Evolutionary conservation across 1,140 invertebrate species (phyloP), one percentile per base, ranked within the genome.

Genomic region (Drosophila lowei): DNA sequence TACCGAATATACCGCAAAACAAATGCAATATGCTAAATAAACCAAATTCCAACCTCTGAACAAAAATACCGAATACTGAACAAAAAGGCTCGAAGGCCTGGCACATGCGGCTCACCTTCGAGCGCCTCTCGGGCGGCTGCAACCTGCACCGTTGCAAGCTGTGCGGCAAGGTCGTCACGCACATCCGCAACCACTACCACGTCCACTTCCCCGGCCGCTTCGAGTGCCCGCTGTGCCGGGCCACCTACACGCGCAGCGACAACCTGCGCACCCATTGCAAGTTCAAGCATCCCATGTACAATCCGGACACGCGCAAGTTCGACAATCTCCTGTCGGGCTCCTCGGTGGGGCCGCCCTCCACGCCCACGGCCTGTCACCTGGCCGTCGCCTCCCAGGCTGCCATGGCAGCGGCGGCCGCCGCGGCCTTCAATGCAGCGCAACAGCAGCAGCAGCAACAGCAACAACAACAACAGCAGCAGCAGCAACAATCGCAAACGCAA

Each of bases 61-160:
- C 11, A 38, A 38, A 38, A 38, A 38, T 34, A 34, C 54, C 18
- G 13, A 66, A n/a, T n/a, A n/a, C n/a, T n/a, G n/a, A n/a, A n/a
- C 11, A 64, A 70, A 67, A 57, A 97, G 96, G 95, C 94, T 96
- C 95, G 92, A 96, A 96, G 95, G 95, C 95, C 94, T 96, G 95
- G 95, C 95, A 96, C 94, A 97, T 96, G 95, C 95, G 95, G 93
- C 95, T 96, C 93, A 96, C 95, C 92, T 97, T 96, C 94, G 96
- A 97, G 94, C 95, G 95, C 89, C 94, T 96, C 93, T 95, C 95
- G 93, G 95, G 95, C 92, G 95, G 95, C 93, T 95, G 95, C 92
- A 96, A 96, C 94, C 95, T 96, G 93, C 95, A 96, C 94, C 95
- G 95, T 92, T 96, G 96, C 94, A 96, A 96, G 94, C 94, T 96